Base-by-base conservation (phyloP, 2,113 vertebrate species). In the Petrocephalus zakoni region DNA sequence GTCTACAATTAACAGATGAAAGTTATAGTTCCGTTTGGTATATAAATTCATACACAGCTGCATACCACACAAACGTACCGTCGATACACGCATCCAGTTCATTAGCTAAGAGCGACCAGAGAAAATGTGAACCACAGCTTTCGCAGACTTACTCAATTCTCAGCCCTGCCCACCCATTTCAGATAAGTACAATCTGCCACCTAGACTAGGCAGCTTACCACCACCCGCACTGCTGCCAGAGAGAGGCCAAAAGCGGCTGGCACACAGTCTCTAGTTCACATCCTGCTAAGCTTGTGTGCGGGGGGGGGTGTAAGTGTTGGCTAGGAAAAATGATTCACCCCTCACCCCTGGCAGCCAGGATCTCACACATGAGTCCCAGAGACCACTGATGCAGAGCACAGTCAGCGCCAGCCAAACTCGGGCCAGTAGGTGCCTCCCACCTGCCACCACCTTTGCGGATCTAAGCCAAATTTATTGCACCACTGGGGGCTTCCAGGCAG, bases 111-210 rank as follows among this genome's bases (percentile, higher is more conserved):
- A n/a, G 72, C 5, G n/a, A 78, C 34, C 72, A 78, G 72, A 78
- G 72, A 19, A 78, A 78, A 78, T 42, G 15, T 75, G 72, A 78
- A 19, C 72, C 19, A 4, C 72, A 78, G 72, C 72, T 78, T 78
- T 78, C 15, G 3, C 8, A 19, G 72, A 78, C 72, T 19, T 19
- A 75, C 68, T 75, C 29, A 42, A 42, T 78, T 42, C 72, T n/a
- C 61, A 68, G n/a, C 61, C 61, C 42, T 3, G 2, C 52, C 52
- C 72, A 15, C 29, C 34, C 68, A 19, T 75, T 75, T 75, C 72
- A 78, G 72, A 34, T 78, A 78, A 78, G 29, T 78, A 78, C 72
- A 78, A 78, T 78, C 72, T 78, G 72, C 37, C 72, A 78, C 72
- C 72, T 78, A 78, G 72, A 37, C 34, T 37, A 15, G 13, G 72